These are phyloP conservation scores for Sapajus apella DNA, from an alignment of 2,113 vertebrate species.

Conservation along the genomic window DNA sequence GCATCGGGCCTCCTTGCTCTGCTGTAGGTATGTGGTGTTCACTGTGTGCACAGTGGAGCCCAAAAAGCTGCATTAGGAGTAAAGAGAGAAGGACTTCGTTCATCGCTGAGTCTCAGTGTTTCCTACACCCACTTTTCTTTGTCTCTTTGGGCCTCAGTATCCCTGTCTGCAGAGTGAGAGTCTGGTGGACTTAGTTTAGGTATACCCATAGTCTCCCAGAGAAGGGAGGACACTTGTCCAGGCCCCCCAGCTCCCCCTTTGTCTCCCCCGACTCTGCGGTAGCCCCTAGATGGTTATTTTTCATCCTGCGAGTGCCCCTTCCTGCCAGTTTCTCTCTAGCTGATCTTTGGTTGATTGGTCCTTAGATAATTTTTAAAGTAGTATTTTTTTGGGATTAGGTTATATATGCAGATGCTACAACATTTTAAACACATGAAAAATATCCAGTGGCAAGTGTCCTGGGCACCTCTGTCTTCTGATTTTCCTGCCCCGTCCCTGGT, in stretches of 20 bases:
- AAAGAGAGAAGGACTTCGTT: background rate
- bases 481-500: background rate
- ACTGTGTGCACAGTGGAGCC: background rate
- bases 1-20: background rate
- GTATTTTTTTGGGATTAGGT: background rate
- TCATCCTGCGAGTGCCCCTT: background rate
- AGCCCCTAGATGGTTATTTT: background rate
- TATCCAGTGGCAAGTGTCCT: background rate
- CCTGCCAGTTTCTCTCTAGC: background rate
- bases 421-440: background rate
- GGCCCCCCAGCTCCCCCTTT: background rate
- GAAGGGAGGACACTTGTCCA: background rate
- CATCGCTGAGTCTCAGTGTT: rapidly evolving
- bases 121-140: background rate
- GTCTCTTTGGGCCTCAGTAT: background rate
- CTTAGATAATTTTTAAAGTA: conserved; percentile 16
- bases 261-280: rapidly evolving
- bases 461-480: background rate
- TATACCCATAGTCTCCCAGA: background rate
- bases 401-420: background rate
- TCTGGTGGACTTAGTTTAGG: background rate
- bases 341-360: background rate
- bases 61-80: background rate
- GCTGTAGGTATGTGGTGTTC: background rate
- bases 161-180: background rate